These are phyloP conservation scores for Gavia stellata DNA, from an alignment of 2,113 vertebrate species.

Conservation along the genomic window DNA sequence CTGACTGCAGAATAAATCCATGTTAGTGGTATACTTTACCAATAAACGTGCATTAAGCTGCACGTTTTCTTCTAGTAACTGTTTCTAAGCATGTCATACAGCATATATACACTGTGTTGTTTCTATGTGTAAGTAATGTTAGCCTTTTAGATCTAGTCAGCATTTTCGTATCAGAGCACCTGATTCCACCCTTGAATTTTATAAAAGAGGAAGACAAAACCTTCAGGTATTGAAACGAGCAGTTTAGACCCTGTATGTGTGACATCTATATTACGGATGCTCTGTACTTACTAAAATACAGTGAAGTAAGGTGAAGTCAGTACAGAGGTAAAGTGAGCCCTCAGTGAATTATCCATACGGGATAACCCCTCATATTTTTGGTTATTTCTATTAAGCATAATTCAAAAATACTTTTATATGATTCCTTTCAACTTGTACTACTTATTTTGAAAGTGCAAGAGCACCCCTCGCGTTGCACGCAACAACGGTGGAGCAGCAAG, in stretches of 20 bases:
- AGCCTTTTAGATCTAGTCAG: not conserved
- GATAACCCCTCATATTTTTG: not conserved
- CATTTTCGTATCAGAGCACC: not conserved
- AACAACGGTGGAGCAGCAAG: fast-evolving
- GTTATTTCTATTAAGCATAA: not conserved
- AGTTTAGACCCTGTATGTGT: not conserved
- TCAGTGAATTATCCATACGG: not conserved
- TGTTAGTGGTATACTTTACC: not conserved
- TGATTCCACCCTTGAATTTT: not conserved
- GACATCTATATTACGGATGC: fast-evolving
- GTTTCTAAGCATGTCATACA: not conserved
- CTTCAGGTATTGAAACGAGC: not conserved
- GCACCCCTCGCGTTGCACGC: fast-evolving
- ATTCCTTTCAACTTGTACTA: not conserved
- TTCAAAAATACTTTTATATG: not conserved
- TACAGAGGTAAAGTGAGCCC: not conserved
- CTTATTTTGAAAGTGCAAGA: not conserved
- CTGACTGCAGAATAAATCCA: not conserved
- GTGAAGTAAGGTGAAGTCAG: not conserved
- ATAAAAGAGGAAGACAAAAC: not conserved
- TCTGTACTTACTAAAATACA: too few species aligned
- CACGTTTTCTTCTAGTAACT: not conserved
- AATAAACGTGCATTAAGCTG: not conserved
- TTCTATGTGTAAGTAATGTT: fast-evolving
- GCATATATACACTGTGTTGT: too few species aligned